These are phyloP conservation scores for Rhea pennata DNA, from an alignment of 2,113 vertebrate species.

Conservation along the genomic window DNA sequence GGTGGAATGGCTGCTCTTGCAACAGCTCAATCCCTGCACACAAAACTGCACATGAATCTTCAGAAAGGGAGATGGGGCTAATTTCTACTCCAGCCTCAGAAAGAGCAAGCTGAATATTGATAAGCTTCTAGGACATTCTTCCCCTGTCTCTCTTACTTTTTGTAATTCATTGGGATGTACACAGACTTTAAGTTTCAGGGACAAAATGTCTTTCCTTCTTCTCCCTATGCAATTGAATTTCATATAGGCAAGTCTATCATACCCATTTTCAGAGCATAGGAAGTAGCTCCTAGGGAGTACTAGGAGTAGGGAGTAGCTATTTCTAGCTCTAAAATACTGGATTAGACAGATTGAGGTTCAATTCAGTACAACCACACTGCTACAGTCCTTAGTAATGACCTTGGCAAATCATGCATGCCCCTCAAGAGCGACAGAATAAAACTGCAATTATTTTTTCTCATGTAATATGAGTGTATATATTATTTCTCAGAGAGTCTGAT, in stretches of 20 bases:
- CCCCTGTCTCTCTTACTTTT: background rate
- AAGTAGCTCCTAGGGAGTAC: background rate
- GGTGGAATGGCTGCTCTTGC: background rate
- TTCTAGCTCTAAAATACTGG: constrained; percentile 1
- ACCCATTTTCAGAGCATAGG: background rate
- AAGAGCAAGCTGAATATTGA: background rate
- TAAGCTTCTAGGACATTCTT: background rate
- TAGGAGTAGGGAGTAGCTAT: background rate
- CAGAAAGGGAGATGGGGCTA: background rate
- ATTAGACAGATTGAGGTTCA: background rate
- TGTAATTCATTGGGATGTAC: background rate
- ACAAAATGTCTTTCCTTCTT: background rate
- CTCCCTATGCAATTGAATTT: background rate
- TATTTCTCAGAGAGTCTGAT: background rate
- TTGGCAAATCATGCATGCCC: background rate
- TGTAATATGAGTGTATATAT: background rate
- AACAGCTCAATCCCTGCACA: background rate
- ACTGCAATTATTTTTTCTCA: background rate
- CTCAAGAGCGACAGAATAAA: background rate
- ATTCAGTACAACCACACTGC: background rate
- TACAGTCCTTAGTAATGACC: background rate
- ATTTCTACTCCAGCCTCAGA: background rate
- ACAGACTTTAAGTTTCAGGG: background rate
- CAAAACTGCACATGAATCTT: background rate
- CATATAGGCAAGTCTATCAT: background rate